Conservation (phyloP, 1,140 invertebrate genomes). For the Cherax quadricarinatus region DNA sequence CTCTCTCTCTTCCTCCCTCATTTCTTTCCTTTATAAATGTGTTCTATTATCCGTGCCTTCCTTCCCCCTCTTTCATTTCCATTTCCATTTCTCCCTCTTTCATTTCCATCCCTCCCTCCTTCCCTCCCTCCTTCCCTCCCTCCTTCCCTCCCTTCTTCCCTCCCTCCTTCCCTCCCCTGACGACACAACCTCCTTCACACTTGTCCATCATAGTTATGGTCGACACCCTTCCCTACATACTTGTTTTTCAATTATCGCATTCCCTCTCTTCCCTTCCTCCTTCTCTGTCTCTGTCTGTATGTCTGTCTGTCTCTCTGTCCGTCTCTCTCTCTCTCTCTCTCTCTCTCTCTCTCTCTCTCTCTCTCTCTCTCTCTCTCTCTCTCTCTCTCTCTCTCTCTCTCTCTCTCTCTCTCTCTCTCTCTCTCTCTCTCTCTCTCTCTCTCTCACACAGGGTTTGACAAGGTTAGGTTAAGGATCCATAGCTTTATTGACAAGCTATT, state of each 20-base stretch:
- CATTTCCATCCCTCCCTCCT: neutral
- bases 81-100: neutral
- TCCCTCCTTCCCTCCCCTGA: neutral
- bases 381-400: no score
- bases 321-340: neutral
- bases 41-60: no score
- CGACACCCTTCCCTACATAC: neutral
- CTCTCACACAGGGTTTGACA: no score
- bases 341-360: neutral
- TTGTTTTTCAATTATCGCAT: neutral
- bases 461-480: no score
- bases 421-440: no score
- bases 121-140: no score
- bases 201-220: neutral
- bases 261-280: neutral
- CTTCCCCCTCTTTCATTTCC: neutral
- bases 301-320: neutral
- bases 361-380: neutral
- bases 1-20: conserved; percentile 11
- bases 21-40: no score
- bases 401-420: no score
- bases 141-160: neutral
- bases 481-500: no score
- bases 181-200: neutral
- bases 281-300: neutral